Percentiles rank a stretch among this genome's conserved stretches.
Conservation (phyloP, 2,797 vertebrate species). For the Sarcophilus harrisii region DNA sequence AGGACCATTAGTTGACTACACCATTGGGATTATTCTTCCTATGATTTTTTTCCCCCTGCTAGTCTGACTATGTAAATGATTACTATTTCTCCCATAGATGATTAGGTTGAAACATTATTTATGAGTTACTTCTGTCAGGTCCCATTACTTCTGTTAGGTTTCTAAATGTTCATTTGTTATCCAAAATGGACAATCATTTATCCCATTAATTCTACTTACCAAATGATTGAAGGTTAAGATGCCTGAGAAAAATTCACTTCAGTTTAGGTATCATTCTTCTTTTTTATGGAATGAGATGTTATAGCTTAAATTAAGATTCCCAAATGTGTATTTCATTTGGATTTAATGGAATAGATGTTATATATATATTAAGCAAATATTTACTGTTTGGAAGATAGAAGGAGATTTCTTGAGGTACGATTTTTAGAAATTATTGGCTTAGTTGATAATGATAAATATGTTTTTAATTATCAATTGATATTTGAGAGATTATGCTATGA, state of each 20-base stretch:
- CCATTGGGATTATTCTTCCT: background rate
- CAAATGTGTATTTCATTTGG: background rate
- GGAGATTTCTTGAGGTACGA: background rate
- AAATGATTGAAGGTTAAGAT: background rate
- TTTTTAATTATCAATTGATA: background rate
- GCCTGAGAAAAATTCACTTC: background rate
- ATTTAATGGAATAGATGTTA: background rate
- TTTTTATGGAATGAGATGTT: background rate
- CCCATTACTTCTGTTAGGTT: background rate
- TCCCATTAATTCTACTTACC: conserved; percentile 25
- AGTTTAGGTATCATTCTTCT: background rate
- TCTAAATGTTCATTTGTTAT: conserved; percentile 44
- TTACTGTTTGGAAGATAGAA: rapidly evolving
- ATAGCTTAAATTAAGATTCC: background rate
- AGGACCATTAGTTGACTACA: background rate
- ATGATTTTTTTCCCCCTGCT: background rate
- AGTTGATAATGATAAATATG: too few species aligned
- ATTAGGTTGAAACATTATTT: conserved; percentile 4
- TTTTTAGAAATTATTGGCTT: background rate
- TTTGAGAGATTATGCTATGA: background rate
- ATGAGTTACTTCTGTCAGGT: conserved; percentile 37
- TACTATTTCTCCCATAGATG: conserved; percentile 43
- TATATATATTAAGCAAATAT: rapidly evolving
- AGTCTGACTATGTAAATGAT: background rate
- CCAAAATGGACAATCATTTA: conserved; percentile 40